These are phyloP conservation scores for Muscicapa adusta DNA, from an alignment of 2,113 vertebrate genomes.

Conservation along the genomic window DNA sequence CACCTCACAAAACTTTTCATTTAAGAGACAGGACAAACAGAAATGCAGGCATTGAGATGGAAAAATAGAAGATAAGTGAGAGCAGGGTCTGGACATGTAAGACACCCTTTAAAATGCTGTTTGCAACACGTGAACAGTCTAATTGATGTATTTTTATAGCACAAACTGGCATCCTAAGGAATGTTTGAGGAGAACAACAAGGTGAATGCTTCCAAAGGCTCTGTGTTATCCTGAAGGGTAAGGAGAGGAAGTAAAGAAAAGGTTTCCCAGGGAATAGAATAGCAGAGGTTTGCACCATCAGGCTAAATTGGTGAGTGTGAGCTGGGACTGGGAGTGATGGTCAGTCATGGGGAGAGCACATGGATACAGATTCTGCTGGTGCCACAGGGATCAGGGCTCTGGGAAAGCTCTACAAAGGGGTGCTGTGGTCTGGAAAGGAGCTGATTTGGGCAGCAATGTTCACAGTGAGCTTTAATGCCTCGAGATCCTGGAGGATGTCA, in stretches of 20 bases:
- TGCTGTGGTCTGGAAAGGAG: background rate
- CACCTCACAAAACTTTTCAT: background rate
- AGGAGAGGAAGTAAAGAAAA: background rate
- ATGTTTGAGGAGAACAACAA: background rate
- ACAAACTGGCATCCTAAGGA: background rate
- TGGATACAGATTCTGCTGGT: accelerated
- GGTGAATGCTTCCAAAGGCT: background rate
- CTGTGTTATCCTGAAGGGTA: background rate
- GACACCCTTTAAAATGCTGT: background rate
- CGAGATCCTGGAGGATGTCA: background rate
- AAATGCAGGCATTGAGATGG: background rate
- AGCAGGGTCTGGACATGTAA: background rate
- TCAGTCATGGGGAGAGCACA: accelerated
- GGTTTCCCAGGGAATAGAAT: background rate
- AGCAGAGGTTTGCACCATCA: background rate
- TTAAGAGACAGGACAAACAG: background rate
- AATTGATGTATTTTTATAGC: background rate
- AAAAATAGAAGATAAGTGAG: background rate
- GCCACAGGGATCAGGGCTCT: accelerated
- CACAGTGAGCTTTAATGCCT: background rate
- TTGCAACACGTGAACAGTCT: background rate
- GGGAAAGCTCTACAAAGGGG: background rate
- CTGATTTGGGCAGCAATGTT: background rate
- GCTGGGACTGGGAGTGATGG: background rate
- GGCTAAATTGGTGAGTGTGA: background rate